Percentiles rank a stretch among this genome's conserved stretches.
Evolutionary conservation across 1,140 invertebrate species (phyloP).

Genomic region (Lasioglossum baleicum): DNA sequence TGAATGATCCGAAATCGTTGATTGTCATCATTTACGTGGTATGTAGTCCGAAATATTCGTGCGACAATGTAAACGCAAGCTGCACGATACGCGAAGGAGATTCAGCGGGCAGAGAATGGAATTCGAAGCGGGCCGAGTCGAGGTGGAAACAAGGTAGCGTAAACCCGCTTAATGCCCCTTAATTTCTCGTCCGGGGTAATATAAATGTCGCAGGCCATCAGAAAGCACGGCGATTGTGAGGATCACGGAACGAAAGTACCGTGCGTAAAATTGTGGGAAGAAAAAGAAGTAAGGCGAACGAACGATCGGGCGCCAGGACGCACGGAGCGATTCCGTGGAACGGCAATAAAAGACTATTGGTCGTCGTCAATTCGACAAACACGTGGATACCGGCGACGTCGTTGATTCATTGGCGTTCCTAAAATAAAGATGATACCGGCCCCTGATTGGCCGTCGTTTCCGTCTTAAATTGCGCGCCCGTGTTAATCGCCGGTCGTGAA

Average conservation of each 20-base stretch:
- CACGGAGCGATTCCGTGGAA: constrained; percentile 11
- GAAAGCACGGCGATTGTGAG: background rate
- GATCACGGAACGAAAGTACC: background rate
- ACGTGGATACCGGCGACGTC: constrained; percentile 37
- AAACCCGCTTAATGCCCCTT: background rate
- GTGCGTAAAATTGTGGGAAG: background rate
- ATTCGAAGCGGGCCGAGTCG: background rate
- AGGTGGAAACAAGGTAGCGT: background rate
- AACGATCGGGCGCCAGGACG: background rate
- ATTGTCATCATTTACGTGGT: too few relatives aligned
- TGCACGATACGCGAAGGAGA: too few relatives aligned
- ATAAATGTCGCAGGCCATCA: background rate
- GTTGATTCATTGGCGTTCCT: constrained; percentile 72
- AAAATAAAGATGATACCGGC: constrained; percentile 76
- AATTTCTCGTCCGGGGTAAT: background rate
- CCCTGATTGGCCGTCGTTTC: constrained; percentile 59
- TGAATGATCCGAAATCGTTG: too few relatives aligned
- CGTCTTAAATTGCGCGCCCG: constrained; percentile 64
- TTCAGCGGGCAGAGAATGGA: background rate
- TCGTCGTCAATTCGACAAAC: constrained; percentile 62
- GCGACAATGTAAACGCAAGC: too few relatives aligned
- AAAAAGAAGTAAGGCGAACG: constrained; percentile 10
- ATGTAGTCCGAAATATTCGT: too few relatives aligned
- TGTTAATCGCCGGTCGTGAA: constrained; percentile 44
- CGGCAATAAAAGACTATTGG: constrained; percentile 66